A percentile compares a stretch with the other conserved stretches of the same genome.
phyloP scores from a whole-genome alignment of 2,888 invertebrate genomes.

The Ischnus inquisitorius region DNA sequence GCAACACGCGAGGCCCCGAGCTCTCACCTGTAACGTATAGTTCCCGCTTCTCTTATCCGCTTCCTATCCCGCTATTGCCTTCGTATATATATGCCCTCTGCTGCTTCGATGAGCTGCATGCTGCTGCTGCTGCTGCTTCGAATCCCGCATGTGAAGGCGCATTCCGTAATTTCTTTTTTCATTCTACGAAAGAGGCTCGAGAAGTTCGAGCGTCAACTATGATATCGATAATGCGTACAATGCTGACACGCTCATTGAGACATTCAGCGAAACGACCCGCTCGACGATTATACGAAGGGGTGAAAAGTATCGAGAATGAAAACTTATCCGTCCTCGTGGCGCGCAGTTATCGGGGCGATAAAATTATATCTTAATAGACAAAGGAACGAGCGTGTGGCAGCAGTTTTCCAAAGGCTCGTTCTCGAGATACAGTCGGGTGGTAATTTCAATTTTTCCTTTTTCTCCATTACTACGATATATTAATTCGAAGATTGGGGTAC shows the following conservation, averaged over 20 bases:
- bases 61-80: slow-evolving; percentile 52
- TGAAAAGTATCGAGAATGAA: not conserved
- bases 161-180: slow-evolving; percentile 46
- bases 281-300: not conserved
- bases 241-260: not conserved
- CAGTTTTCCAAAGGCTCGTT: not conserved
- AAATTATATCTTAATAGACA: not conserved
- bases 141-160: slow-evolving; percentile 60
- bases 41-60: slow-evolving; percentile 72
- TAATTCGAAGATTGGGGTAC: no score
- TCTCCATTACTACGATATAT: no score
- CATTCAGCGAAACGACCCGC: not conserved
- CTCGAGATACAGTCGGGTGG: no score
- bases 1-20: slow-evolving; percentile 83
- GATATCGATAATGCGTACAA: not conserved
- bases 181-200: not conserved
- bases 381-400: not conserved
- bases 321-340: not conserved
- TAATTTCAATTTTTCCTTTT: no score
- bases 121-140: slow-evolving; percentile 18
- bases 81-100: slow-evolving; percentile 12
- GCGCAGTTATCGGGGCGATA: not conserved
- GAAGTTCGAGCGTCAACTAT: not conserved
- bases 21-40: slow-evolving; percentile 84
- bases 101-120: slow-evolving; percentile 53